Conservation (phyloP, 2,888 invertebrate species). For the Petrolisthes manimaculis region DNA sequence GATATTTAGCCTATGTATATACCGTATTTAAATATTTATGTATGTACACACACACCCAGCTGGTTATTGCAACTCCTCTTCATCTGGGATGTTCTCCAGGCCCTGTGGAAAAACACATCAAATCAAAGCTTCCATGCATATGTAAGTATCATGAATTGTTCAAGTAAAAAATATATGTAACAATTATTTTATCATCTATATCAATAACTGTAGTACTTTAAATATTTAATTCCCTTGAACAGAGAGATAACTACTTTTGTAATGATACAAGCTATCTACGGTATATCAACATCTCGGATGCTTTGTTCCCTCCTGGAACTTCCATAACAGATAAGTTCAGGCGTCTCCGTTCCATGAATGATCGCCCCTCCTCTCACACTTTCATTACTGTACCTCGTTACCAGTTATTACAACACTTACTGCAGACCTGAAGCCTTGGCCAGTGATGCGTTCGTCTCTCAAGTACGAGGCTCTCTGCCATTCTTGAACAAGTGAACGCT, state of each 20-base stretch:
- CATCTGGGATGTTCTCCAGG: constrained; percentile 49
- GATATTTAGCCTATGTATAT: constrained; percentile 11
- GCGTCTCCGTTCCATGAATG: background rate
- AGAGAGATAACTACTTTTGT: too few species aligned
- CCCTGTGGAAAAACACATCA: constrained; percentile 16
- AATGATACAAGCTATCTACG: too few species aligned
- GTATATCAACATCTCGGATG: too few species aligned
- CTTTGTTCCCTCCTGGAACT: background rate
- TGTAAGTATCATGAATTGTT: too few species aligned
- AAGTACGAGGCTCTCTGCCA: constrained; percentile 31
- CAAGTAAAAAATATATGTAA: too few species aligned
- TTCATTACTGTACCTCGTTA: background rate
- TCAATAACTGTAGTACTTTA: too few species aligned
- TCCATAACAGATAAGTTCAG: background rate
- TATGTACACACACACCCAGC: background rate
- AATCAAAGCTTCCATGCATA: too few species aligned
- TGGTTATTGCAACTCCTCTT: background rate
- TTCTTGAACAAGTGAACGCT: constrained; percentile 23
- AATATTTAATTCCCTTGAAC: too few species aligned
- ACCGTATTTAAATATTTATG: background rate
- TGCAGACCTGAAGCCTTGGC: constrained; percentile 17
- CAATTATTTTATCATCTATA: too few species aligned
- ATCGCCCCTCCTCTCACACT: background rate
- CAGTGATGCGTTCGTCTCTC: constrained; percentile 37
- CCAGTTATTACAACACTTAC: constrained; percentile 14